Conservation (phyloP, 2,797 vertebrate species). For the Chrysocyon brachyurus region DNA sequence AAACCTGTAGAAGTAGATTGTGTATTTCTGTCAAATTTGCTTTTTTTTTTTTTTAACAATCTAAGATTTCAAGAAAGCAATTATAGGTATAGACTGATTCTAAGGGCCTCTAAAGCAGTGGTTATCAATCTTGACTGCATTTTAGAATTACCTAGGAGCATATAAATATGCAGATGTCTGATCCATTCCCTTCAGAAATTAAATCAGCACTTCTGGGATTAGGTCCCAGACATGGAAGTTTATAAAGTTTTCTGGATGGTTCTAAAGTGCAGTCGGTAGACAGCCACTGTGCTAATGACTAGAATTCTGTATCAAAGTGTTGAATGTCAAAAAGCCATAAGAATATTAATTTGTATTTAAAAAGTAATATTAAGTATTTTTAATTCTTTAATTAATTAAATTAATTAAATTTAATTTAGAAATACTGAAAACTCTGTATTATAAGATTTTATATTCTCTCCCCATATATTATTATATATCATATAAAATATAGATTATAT, state of each 20-base stretch:
- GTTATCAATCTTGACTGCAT: neutral
- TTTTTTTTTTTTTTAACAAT: conserved; percentile 13
- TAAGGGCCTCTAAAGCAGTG: neutral
- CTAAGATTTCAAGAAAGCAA: neutral
- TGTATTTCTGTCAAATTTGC: neutral
- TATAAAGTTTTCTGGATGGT: neutral
- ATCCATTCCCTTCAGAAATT: neutral
- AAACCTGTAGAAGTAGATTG: neutral
- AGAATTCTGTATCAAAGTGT: neutral
- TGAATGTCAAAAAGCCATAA: neutral
- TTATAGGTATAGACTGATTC: neutral
- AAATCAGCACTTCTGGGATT: neutral
- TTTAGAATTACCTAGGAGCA: neutral
- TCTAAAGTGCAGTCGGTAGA: neutral
- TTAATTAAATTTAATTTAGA: neutral
- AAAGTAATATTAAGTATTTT: neutral
- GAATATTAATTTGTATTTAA: neutral
- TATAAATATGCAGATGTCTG: neutral
- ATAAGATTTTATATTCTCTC: neutral
- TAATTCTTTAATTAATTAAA: neutral
- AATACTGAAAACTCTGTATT: neutral
- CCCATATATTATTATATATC: neutral
- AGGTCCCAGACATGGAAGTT: neutral
- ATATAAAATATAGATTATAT: neutral
- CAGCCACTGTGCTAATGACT: neutral